A percentile compares a stretch with the other conserved stretches of the same genome.
phyloP scores from a whole-genome alignment of 2,797 vertebrate genomes.

The Psittacula echo region DNA sequence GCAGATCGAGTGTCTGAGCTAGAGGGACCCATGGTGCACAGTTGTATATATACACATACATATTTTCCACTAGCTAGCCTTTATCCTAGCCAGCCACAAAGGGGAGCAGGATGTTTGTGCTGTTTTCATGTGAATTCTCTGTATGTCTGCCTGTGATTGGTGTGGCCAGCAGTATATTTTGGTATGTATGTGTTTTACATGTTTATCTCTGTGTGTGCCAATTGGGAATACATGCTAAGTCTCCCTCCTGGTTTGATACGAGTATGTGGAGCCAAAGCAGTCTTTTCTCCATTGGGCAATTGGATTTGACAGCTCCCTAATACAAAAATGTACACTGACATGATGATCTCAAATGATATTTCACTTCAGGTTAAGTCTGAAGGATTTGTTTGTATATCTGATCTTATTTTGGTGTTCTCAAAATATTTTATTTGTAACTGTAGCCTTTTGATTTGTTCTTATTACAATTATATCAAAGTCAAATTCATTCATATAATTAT shows the following conservation, averaged over 20 bases:
- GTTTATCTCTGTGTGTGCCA: accelerated
- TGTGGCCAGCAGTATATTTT: background rate
- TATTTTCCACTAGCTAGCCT: background rate
- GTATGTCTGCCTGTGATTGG: background rate
- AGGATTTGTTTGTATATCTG: background rate
- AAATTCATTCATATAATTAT: background rate
- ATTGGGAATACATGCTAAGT: background rate
- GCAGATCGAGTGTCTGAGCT: background rate
- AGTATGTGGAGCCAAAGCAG: background rate
- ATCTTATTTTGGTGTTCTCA: background rate
- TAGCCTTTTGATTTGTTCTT: background rate
- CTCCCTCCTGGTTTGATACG: background rate
- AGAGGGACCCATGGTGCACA: background rate
- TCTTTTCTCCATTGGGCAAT: background rate
- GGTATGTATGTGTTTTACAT: background rate
- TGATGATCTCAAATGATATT: background rate
- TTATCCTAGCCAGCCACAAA: background rate
- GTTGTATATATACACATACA: too few relatives aligned
- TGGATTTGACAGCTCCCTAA: background rate
- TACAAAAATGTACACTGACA: background rate
- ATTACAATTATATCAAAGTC: background rate
- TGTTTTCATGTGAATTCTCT: background rate
- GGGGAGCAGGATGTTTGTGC: background rate
- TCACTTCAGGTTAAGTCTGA: background rate
- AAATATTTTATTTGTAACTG: background rate